Percentiles rank a stretch among this genome's conserved stretches.
These are phyloP conservation scores for Acrobasis consociella DNA, from an alignment of 2,888 invertebrate species.

Conservation along the genomic window DNA sequence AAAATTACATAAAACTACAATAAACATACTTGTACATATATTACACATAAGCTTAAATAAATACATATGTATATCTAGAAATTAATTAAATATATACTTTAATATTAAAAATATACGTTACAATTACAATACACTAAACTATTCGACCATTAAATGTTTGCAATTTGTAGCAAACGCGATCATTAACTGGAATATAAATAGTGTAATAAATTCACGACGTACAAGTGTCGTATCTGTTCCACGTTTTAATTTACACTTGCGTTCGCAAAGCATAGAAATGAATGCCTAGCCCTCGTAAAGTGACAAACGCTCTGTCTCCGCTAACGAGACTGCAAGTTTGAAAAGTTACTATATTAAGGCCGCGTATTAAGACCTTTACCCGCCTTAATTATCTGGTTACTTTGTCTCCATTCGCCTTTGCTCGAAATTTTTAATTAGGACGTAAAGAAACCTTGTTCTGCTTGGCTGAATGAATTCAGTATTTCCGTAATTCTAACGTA, in stretches of 20 bases:
- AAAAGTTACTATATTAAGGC: conserved; percentile 38
- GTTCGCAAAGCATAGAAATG: conserved; percentile 36
- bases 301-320: conserved; percentile 45
- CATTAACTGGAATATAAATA: background rate
- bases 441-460: conserved; percentile 25
- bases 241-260: background rate
- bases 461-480: background rate
- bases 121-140: too few relatives aligned
- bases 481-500: background rate
- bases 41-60: too few relatives aligned
- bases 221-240: background rate
- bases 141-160: too few relatives aligned
- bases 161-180: too few relatives aligned
- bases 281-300: conserved; percentile 37
- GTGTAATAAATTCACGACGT: background rate
- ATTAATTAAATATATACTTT: too few relatives aligned
- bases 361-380: conserved; percentile 36
- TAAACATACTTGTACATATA: too few relatives aligned
- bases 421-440: conserved; percentile 44
- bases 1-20: too few relatives aligned
- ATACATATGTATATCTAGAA: too few relatives aligned
- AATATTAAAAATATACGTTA: too few relatives aligned
- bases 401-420: conserved; percentile 38
- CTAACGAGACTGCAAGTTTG: conserved; percentile 57
- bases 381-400: conserved; percentile 44